These are phyloP conservation scores for Empidonax alnorum DNA, from an alignment of 2,113 vertebrate genomes.

Conservation along the genomic window DNA sequence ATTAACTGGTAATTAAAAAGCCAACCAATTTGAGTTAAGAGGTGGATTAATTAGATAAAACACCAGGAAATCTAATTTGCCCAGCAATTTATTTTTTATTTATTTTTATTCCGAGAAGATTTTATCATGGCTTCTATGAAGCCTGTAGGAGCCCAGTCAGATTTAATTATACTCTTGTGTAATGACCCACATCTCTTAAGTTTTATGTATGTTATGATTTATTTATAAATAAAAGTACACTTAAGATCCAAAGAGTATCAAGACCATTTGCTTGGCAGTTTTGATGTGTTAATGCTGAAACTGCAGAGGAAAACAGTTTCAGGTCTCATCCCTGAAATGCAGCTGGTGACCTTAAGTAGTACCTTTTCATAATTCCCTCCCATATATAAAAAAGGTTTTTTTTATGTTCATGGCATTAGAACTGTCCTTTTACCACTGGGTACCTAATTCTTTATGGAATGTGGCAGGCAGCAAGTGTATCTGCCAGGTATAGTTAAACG, in stretches of 20 bases:
- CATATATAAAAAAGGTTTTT: neutral
- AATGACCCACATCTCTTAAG: constrained; percentile 29
- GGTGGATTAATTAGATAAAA: constrained; percentile 66
- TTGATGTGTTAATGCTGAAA: neutral
- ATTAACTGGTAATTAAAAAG: constrained; percentile 66
- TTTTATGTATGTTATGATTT: constrained; percentile 47
- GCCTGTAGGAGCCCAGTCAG: neutral
- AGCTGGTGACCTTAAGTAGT: neutral
- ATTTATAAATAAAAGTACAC: neutral
- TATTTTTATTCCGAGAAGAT: constrained; percentile 60
- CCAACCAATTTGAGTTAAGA: constrained; percentile 44
- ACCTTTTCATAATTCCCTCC: neutral
- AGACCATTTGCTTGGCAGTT: neutral
- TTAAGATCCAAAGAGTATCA: neutral
- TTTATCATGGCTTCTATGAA: constrained; percentile 51
- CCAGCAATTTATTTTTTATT: constrained; percentile 60
- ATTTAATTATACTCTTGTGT: constrained; percentile 54
- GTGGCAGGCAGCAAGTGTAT: neutral
- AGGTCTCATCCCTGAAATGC: neutral
- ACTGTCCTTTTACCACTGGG: neutral
- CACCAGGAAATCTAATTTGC: constrained; percentile 66
- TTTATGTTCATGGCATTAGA: neutral
- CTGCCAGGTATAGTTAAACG: neutral
- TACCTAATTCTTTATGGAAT: neutral
- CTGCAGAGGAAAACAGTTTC: neutral